A percentile compares a stretch with the other conserved stretches of the same genome.
These are phyloP conservation scores for Penaeus indicus DNA, from an alignment of 1,140 invertebrate species.

Conservation along the genomic window DNA sequence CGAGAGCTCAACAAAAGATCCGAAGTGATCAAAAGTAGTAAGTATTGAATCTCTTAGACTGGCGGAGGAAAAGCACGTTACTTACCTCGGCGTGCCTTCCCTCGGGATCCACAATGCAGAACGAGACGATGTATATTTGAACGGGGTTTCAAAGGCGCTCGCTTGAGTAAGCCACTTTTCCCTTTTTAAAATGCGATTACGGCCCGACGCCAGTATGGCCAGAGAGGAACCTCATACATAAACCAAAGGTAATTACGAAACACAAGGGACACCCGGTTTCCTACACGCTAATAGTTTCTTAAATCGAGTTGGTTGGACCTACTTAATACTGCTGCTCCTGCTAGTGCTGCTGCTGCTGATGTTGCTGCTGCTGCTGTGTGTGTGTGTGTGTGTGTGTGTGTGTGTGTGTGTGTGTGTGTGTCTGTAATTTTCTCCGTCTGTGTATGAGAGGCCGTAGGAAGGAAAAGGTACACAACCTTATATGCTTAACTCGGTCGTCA, in stretches of 20 bases:
- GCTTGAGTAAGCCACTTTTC: conserved; percentile 58
- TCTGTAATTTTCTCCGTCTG: no score
- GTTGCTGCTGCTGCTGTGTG: no score
- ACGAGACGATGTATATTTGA: conserved; percentile 60
- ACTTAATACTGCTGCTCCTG: conserved; percentile 10
- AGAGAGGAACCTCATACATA: conserved; percentile 51
- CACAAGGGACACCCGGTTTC: conserved; percentile 31
- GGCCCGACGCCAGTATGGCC: conserved; percentile 37
- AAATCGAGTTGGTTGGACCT: background rate
- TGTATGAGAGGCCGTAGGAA: no score
- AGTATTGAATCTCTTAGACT: no score
- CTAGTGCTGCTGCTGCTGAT: background rate
- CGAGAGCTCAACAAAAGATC: no score
- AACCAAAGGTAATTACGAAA: conserved; percentile 55
- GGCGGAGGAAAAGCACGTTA: background rate
- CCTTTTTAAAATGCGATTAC: conserved; percentile 59
- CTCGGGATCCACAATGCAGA: conserved; percentile 37
- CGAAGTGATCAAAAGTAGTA: no score
- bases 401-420: no score
- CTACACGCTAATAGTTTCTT: background rate
- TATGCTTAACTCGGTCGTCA: no score
- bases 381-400: no score
- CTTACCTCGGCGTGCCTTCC: background rate
- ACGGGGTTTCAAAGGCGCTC: conserved; percentile 60
- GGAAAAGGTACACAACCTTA: no score